phyloP scores from a whole-genome alignment of 2,113 vertebrate species.

The Dunckerocampus dactyliophorus region DNA sequence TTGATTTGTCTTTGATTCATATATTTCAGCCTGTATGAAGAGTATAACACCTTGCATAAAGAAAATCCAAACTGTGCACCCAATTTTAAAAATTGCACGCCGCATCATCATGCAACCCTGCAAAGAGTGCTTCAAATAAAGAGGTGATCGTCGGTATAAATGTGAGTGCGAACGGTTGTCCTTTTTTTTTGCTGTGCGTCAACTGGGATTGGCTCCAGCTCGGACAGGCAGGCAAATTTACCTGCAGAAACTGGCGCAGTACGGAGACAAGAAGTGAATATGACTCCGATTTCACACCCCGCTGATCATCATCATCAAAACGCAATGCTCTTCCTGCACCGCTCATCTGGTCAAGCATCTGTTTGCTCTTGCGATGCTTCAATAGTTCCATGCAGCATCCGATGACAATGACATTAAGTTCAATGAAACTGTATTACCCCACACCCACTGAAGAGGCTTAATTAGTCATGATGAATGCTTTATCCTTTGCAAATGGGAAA shows the following conservation, averaged over 20 bases:
- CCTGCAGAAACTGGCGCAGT: neutral
- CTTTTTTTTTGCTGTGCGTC: no score
- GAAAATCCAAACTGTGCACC: no score
- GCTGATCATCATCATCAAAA: constrained; percentile 26
- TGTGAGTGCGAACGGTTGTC: no score
- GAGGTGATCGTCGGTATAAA: no score
- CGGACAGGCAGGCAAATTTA: neutral
- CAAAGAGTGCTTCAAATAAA: no score
- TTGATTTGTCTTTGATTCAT: no score
- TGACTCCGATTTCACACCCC: constrained; percentile 17
- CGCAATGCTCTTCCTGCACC: constrained; percentile 25
- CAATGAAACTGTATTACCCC: constrained; percentile 59
- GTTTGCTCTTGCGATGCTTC: constrained; percentile 58
- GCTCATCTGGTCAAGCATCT: constrained; percentile 63
- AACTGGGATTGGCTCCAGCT: no score
- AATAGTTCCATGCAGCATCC: constrained; percentile 54
- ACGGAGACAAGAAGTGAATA: neutral
- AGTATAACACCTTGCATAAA: no score
- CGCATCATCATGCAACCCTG: no score
- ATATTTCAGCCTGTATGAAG: no score
- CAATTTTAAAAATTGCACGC: no score
- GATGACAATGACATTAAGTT: constrained; percentile 64
- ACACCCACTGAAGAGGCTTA: constrained; percentile 52
- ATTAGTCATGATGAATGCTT: constrained; percentile 56
- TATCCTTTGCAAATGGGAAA: constrained; percentile 43